A percentile compares a stretch with the other conserved stretches of the same genome.
phyloP scores from a whole-genome alignment of 1,140 invertebrate genomes.

The Monomorium pharaonis region DNA sequence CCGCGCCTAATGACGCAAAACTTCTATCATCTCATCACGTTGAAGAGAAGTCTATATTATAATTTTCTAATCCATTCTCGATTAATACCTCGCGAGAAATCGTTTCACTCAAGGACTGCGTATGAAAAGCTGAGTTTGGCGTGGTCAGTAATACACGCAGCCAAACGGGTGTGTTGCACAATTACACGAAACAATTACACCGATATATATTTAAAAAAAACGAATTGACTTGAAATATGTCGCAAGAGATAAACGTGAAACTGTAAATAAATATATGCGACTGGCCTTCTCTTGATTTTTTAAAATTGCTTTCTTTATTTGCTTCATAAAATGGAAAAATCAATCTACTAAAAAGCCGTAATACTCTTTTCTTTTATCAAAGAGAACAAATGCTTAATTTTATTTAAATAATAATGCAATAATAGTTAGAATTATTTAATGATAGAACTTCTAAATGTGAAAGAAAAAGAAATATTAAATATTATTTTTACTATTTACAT shows the following conservation, averaged over 20 bases:
- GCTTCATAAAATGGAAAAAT: neutral
- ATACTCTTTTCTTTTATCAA: neutral
- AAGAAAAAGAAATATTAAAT: neutral
- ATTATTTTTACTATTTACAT: neutral
- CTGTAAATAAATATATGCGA: neutral
- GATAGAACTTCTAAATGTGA: neutral
- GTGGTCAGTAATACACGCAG: conserved; percentile 20
- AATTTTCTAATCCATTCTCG: conserved; percentile 22
- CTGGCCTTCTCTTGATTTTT: neutral
- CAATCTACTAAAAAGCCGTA: neutral
- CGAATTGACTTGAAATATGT: neutral
- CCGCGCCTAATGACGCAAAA: neutral
- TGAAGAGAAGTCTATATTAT: neutral
- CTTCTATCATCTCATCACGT: neutral
- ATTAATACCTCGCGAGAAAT: conserved; percentile 1
- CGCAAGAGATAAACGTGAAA: neutral
- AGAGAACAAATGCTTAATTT: neutral
- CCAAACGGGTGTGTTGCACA: neutral
- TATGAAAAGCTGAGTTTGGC: neutral
- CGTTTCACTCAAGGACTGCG: neutral
- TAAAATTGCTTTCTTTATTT: neutral
- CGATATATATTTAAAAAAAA: neutral
- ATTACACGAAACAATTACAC: neutral
- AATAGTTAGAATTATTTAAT: neutral
- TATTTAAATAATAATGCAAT: neutral